Evolutionary conservation across 2,888 invertebrate species (phyloP), one percentile per base, ranked within the genome.

Genomic region (Megamerina dolium): DNA sequence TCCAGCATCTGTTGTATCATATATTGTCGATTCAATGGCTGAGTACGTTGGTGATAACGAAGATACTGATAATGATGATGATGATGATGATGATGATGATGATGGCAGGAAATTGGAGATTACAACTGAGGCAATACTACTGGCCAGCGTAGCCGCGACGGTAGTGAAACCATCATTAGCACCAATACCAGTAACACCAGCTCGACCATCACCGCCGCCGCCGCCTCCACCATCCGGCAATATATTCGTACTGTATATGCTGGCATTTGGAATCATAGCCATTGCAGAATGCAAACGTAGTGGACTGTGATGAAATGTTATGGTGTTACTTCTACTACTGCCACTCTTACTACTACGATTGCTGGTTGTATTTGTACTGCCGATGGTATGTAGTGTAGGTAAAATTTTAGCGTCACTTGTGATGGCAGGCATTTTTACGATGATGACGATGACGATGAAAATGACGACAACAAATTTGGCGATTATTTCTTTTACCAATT

Each of bases 51-150:
- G n/a, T n/a, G n/a, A n/a, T n/a, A n/a, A n/a, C 18, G 41, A 34
- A 3, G 14, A 26, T 34, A 45, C 12, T 14, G 43, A 21, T 23
- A 38, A 37, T 31, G 41, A 35, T 26, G 45, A 30, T 20, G 45
- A 40, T 3, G 35, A 27, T 26, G 20, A 10, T 27, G 38, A 42
- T 17, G 18, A n/a, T 35, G 35, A 19, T 9, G 18, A 3, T 9
- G 18, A 12, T 35, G 54, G 54, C 54, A 57, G 55, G 49, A 57
- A 54, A 51, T 53, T 57, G 45, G 49, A 52, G 43, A 55, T 46
- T 48, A 54, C 45, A 47, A 54, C 49, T 49, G 55, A 50, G 46
- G 51, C 52, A 37, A 54, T 45, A 41, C 43, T 45, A 26, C n/a
- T 31, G 30, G 36, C 17, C 30, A 38, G 34, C n/a, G 41, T 17